A percentile compares a stretch with the other conserved stretches of the same genome.
These are phyloP conservation scores for Neoseiulus cucumeris DNA, from an alignment of 1,140 invertebrate species.

Conservation along the genomic window DNA sequence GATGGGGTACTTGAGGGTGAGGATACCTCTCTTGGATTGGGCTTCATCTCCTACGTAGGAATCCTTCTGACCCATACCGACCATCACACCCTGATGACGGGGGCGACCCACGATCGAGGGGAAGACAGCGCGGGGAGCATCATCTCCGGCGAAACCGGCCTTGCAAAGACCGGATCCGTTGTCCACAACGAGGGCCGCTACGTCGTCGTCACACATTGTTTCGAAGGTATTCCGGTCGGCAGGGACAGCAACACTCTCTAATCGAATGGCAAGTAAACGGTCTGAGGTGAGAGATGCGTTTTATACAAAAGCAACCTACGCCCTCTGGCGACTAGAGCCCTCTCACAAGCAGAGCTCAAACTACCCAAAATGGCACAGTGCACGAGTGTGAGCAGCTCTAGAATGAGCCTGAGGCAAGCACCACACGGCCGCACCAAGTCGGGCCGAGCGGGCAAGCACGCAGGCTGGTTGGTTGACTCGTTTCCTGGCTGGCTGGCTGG, in stretches of 20 bases:
- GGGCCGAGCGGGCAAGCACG: background rate
- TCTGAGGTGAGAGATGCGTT: background rate
- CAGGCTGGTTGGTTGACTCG: no score
- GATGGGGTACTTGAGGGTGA: constrained; percentile 87
- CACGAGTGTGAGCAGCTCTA: background rate
- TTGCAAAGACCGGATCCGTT: constrained; percentile 92
- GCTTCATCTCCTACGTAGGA: constrained; percentile 92
- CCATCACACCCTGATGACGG: constrained; percentile 74
- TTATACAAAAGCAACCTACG: background rate
- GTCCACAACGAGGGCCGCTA: constrained; percentile 56
- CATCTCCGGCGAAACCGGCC: constrained; percentile 87
- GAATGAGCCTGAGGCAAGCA: no score
- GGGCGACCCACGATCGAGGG: constrained; percentile 82
- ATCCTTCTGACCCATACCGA: constrained; percentile 95
- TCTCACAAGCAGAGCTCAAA: background rate
- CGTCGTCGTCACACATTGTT: constrained; percentile 51
- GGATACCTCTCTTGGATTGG: constrained; percentile 80
- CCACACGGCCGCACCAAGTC: no score
- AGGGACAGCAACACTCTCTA: background rate
- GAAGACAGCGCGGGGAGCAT: constrained; percentile 81
- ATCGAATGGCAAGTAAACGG: background rate
- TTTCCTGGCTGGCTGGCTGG: no score
- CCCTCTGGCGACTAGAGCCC: constrained; percentile 1
- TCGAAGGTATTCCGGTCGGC: background rate
- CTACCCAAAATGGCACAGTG: constrained; percentile 9